Conservation (phyloP, 2,113 vertebrate species). For the Chunga burmeisteri region DNA sequence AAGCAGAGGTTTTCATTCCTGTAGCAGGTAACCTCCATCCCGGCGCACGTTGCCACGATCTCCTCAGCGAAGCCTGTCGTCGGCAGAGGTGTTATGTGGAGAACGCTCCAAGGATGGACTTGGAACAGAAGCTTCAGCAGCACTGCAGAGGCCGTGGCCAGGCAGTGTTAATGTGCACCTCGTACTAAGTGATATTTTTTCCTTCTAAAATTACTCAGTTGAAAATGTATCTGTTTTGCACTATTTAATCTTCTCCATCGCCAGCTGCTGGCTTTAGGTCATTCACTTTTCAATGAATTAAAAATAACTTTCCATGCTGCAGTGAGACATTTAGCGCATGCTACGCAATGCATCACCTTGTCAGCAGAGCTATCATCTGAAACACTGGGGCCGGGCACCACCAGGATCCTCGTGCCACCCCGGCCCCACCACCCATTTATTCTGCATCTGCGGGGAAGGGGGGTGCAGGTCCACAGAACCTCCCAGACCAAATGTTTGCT, state of each 20-base stretch:
- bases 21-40: neutral
- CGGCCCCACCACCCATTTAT: rapidly evolving
- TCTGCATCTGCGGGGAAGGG: neutral
- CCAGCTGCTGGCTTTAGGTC: slow-evolving; percentile 62
- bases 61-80: rapidly evolving
- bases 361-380: neutral
- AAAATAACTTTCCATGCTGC: slow-evolving; percentile 31
- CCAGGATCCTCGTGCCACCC: neutral
- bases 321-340: slow-evolving; percentile 14
- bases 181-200: neutral
- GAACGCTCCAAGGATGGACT: rapidly evolving
- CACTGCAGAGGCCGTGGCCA: neutral
- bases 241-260: slow-evolving; percentile 58
- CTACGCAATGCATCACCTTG: slow-evolving; percentile 21
- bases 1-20: neutral
- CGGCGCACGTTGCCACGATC: rapidly evolving
- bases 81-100: rapidly evolving
- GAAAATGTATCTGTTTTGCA: slow-evolving; percentile 65
- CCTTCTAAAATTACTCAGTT: neutral
- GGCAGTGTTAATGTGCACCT: neutral
- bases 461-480: neutral
- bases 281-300: slow-evolving; percentile 62
- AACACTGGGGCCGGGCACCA: neutral
- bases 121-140: neutral
- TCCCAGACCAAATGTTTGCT: neutral